These are phyloP conservation scores for Rhagologus leucostigma DNA, from an alignment of 2,113 vertebrate species.

Conservation along the genomic window DNA sequence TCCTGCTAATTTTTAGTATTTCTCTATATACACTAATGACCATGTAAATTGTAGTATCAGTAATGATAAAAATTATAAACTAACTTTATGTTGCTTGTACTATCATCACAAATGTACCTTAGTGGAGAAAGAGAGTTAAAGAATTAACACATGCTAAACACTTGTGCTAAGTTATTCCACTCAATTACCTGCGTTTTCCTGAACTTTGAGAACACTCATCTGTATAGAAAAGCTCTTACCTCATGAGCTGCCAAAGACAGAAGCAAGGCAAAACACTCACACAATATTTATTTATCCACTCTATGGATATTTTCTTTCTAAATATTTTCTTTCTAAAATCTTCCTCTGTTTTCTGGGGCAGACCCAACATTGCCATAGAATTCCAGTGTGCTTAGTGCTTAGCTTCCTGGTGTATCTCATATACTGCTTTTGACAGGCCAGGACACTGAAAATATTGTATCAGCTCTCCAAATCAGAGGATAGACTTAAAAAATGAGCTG, in stretches of 20 bases:
- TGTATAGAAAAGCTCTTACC: background rate
- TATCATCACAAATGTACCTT: background rate
- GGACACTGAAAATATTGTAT: background rate
- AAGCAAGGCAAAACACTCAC: background rate
- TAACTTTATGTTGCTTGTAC: background rate
- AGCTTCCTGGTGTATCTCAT: background rate
- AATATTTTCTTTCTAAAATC: background rate
- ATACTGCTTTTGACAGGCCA: background rate
- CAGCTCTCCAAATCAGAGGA: background rate
- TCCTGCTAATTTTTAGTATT: background rate
- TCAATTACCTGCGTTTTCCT: background rate
- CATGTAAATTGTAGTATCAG: background rate
- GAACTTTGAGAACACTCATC: background rate
- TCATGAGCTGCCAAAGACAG: background rate
- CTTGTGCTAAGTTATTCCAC: background rate
- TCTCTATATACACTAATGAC: background rate
- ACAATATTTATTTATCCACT: background rate
- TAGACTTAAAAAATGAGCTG: background rate
- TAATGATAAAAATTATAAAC: background rate
- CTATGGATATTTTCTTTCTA: background rate
- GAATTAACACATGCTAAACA: background rate
- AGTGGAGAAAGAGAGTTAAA: background rate
- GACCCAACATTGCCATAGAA: background rate
- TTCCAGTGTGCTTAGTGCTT: background rate
- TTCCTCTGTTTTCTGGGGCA: background rate